These are phyloP conservation scores for Xylocopa sonorina DNA, from an alignment of 1,140 invertebrate species.

Conservation along the genomic window DNA sequence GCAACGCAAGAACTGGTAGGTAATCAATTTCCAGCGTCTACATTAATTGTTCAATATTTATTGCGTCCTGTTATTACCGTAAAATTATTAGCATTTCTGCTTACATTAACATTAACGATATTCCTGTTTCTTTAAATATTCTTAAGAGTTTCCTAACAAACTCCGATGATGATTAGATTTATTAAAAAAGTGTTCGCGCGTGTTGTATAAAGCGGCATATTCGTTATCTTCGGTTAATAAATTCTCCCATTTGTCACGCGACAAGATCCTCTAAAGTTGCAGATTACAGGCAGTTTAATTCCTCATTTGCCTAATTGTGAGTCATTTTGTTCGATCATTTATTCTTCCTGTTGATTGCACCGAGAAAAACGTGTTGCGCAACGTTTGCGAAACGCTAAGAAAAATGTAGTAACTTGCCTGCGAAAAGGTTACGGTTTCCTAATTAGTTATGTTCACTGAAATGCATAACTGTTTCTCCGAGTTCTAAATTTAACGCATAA, in stretches of 20 bases:
- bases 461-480: too few relatives aligned
- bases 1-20: too few relatives aligned
- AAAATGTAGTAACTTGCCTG: slow-evolving; percentile 3
- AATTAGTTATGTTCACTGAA: background rate
- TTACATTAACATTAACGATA: background rate
- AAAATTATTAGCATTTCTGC: background rate
- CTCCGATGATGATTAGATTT: background rate
- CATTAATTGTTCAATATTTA: background rate
- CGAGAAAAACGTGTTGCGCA: background rate
- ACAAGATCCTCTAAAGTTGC: slow-evolving; percentile 1
- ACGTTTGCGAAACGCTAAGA: slow-evolving; percentile 22
- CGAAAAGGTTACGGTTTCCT: slow-evolving; percentile 2
- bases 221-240: background rate
- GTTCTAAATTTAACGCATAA: background rate
- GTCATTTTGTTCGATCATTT: slow-evolving; percentile 18
- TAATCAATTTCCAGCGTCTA: too few relatives aligned
- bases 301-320: slow-evolving; percentile 11
- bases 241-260: background rate
- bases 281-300: background rate
- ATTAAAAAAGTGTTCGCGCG: background rate
- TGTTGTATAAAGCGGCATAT: background rate
- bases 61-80: background rate
- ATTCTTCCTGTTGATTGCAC: background rate
- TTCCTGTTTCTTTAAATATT: background rate
- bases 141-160: background rate